These are phyloP conservation scores for Desmophyllum pertusum DNA, from an alignment of 92 coral and sea anemone genomes.

Conservation along the genomic window DNA sequence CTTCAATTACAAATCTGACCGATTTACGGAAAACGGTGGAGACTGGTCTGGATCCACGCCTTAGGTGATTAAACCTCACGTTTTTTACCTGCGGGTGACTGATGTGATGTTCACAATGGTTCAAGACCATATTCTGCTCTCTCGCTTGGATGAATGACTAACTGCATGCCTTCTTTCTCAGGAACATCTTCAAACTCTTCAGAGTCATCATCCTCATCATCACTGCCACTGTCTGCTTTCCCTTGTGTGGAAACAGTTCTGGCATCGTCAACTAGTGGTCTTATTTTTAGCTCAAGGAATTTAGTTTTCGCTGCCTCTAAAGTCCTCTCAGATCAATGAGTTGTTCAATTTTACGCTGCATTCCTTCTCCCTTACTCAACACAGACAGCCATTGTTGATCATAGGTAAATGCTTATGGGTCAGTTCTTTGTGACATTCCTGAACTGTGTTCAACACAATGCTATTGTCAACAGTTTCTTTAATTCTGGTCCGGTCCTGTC, in stretches of 20 bases:
- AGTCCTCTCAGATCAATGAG: constrained; percentile 82
- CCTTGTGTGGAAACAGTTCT: constrained; percentile 3
- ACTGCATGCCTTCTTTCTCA: constrained; percentile 89
- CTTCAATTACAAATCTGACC: too few relatives aligned
- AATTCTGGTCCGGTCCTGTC: constrained; percentile 51
- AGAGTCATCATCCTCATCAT: constrained; percentile 62
- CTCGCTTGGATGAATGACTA: constrained; percentile 57
- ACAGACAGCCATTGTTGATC: constrained; percentile 89
- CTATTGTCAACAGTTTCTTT: constrained; percentile 81
- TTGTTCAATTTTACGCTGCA: constrained; percentile 75
- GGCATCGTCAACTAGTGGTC: constrained; percentile 34
- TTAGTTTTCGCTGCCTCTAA: constrained; percentile 73
- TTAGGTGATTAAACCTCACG: too few relatives aligned
- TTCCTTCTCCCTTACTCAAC: constrained; percentile 78
- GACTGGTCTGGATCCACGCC: too few relatives aligned
- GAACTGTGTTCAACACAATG: constrained; percentile 69
- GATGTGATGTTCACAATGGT: constrained; percentile 9
- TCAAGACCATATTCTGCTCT: constrained; percentile 79
- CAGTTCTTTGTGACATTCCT: constrained; percentile 84
- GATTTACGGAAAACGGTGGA: too few relatives aligned
- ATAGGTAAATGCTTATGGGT: constrained; percentile 81
- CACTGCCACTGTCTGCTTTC: constrained; percentile 1
- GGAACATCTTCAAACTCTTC: constrained; percentile 95
- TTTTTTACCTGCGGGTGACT: constrained; percentile 23
- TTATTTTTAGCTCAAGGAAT: constrained; percentile 75